Evolutionary conservation across 1,140 invertebrate species (phyloP).

Genomic region (Drosophila sulfurigaster): DNA sequence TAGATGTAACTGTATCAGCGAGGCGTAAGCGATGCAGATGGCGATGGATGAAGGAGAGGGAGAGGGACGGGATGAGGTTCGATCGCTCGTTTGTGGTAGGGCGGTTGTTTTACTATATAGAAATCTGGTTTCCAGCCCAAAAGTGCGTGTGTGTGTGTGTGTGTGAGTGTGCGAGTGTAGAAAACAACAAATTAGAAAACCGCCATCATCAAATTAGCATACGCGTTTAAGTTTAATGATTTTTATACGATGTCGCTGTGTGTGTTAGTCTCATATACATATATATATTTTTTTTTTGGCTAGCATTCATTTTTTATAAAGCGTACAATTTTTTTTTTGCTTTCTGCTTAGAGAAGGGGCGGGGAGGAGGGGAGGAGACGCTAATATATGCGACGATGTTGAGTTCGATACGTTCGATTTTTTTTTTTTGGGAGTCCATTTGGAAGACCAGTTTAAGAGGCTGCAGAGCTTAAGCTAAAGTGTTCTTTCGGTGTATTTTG

Average conservation of each 20-base stretch:
- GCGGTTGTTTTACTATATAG: slow-evolving; percentile 26
- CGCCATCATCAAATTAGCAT: slow-evolving; percentile 81
- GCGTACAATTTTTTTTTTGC: slow-evolving; percentile 59
- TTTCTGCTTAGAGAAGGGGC: neutral
- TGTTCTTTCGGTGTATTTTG: neutral
- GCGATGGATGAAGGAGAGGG: neutral
- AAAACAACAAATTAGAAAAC: slow-evolving; percentile 77
- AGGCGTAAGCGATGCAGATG: neutral
- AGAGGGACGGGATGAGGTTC: neutral
- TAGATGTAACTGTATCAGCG: slow-evolving; percentile 47
- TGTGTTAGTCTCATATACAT: slow-evolving; percentile 49
- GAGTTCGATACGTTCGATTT: slow-evolving; percentile 23
- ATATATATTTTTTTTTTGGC: slow-evolving; percentile 28
- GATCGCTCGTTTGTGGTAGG: slow-evolving; percentile 23
- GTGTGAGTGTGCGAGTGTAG: slow-evolving; percentile 12
- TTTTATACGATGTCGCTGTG: slow-evolving; percentile 46
- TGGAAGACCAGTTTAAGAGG: slow-evolving; percentile 28
- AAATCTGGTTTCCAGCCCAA: slow-evolving; percentile 68
- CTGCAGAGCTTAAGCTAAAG: slow-evolving; percentile 16
- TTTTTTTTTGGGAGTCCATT: slow-evolving; percentile 23
- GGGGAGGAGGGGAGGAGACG: slow-evolving; percentile 27
- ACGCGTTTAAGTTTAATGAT: slow-evolving; percentile 77
- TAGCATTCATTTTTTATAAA: slow-evolving; percentile 74
- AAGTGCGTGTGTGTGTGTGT: neutral
- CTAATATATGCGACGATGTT: slow-evolving; percentile 44